Percentiles rank a stretch among this genome's conserved stretches.
Conservation (phyloP, 2,888 invertebrate genomes). For the Chironomus riparius region DNA sequence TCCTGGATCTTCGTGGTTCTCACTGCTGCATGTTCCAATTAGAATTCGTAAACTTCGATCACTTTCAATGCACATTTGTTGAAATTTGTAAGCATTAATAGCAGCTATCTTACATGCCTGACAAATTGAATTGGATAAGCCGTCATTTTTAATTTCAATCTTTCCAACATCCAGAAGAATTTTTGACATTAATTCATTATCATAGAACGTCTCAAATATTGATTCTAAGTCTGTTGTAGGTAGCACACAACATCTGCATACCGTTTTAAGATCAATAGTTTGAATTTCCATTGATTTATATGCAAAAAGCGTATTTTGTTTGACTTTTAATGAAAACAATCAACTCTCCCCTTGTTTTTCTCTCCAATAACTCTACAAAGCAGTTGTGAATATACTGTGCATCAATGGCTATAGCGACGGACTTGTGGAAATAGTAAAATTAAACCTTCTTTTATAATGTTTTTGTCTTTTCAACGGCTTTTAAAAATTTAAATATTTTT, state of each 20-base stretch:
- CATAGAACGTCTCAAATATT: constrained; percentile 14
- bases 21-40: neutral
- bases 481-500: too few relatives aligned
- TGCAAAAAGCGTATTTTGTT: too few relatives aligned
- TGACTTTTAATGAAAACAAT: too few relatives aligned
- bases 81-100: constrained; percentile 45
- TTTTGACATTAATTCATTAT: constrained; percentile 31
- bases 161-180: constrained; percentile 38
- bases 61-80: constrained; percentile 43
- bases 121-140: constrained; percentile 53
- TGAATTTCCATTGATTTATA: too few relatives aligned
- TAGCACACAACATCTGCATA: neutral
- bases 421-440: too few relatives aligned
- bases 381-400: too few relatives aligned
- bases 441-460: too few relatives aligned
- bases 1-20: neutral
- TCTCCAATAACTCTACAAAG: too few relatives aligned
- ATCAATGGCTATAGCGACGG: too few relatives aligned
- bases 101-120: constrained; percentile 46
- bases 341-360: too few relatives aligned
- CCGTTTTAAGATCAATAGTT: neutral
- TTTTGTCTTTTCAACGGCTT: too few relatives aligned
- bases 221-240: constrained; percentile 2
- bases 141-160: constrained; percentile 44
- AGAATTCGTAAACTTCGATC: constrained; percentile 38